phyloP scores from a whole-genome alignment of 2,797 vertebrate species.

The Hoplostethus atlanticus region DNA sequence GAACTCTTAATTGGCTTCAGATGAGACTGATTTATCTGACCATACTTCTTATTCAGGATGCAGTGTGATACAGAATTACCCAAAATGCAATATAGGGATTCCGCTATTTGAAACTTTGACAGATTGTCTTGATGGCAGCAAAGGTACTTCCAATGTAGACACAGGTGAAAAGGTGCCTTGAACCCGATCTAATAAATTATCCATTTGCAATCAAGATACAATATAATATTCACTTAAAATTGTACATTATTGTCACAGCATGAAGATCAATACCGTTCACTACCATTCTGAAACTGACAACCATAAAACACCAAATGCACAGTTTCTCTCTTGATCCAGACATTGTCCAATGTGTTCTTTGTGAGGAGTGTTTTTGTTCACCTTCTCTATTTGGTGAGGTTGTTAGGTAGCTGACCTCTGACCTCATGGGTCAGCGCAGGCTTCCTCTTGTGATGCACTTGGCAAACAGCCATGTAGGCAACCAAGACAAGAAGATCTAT shows the following conservation, averaged over 20 bases:
- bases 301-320: conserved; percentile 55
- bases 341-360: conserved; percentile 50
- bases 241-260: conserved; percentile 76
- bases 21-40: conserved; percentile 51
- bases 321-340: conserved; percentile 58
- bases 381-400: conserved; percentile 65
- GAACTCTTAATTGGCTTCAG: conserved; percentile 65
- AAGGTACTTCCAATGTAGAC: conserved; percentile 55
- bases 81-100: not conserved
- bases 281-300: conserved; percentile 60
- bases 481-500: conserved; percentile 74
- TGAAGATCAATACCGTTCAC: conserved; percentile 68
- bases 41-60: conserved; percentile 46
- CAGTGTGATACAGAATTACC: conserved; percentile 26
- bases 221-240: conserved; percentile 65
- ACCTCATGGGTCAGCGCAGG: conserved; percentile 56
- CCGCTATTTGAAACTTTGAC: conserved; percentile 12
- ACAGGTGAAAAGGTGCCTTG: conserved; percentile 52
- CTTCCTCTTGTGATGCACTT: conserved; percentile 66
- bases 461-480: conserved; percentile 64
- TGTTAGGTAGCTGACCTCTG: conserved; percentile 66
- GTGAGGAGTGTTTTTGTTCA: conserved; percentile 56
- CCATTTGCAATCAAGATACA: conserved; percentile 62
- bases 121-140: conserved; percentile 72
- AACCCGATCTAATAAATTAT: conserved; percentile 47